phyloP scores from a whole-genome alignment of 2,888 invertebrate genomes.

The Apotomis capreana region DNA sequence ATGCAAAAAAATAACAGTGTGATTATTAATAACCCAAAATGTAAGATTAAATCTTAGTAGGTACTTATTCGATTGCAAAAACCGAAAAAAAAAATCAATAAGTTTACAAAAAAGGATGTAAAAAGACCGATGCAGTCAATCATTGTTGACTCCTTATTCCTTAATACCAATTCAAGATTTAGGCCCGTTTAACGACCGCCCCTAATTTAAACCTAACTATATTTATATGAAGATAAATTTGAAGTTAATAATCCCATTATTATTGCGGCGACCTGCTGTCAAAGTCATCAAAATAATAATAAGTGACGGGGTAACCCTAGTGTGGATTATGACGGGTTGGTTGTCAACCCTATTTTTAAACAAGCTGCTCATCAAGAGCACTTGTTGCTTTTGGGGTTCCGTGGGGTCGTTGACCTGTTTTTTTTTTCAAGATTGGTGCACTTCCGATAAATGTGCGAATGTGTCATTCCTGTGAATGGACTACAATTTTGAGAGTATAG shows the following conservation, averaged over 20 bases:
- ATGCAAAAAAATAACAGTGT: too few species aligned
- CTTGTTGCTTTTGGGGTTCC: conserved; percentile 39
- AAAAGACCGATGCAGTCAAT: conserved; percentile 1
- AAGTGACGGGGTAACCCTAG: conserved; percentile 63
- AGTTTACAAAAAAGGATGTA: not conserved
- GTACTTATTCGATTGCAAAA: not conserved
- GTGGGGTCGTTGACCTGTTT: conserved; percentile 21
- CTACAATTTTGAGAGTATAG: too few species aligned
- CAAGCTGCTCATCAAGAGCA: conserved; percentile 34
- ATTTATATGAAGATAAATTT: conserved; percentile 37
- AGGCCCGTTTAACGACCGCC: conserved; percentile 28
- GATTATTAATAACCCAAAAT: too few species aligned
- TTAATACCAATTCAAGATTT: conserved; percentile 20
- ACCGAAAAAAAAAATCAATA: not conserved
- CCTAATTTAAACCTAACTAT: conserved; percentile 33
- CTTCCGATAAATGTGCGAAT: too few species aligned
- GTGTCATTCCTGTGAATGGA: too few species aligned
- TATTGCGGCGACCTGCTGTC: conserved; percentile 44
- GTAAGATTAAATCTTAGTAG: too few species aligned
- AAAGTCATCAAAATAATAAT: conserved; percentile 70
- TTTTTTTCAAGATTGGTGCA: not conserved
- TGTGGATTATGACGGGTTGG: conserved; percentile 65
- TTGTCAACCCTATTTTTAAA: conserved; percentile 49
- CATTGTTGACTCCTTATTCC: not conserved
- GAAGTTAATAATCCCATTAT: conserved; percentile 45